Conservation (phyloP, 2,113 vertebrate species). For the Podarcis raffonei region DNA sequence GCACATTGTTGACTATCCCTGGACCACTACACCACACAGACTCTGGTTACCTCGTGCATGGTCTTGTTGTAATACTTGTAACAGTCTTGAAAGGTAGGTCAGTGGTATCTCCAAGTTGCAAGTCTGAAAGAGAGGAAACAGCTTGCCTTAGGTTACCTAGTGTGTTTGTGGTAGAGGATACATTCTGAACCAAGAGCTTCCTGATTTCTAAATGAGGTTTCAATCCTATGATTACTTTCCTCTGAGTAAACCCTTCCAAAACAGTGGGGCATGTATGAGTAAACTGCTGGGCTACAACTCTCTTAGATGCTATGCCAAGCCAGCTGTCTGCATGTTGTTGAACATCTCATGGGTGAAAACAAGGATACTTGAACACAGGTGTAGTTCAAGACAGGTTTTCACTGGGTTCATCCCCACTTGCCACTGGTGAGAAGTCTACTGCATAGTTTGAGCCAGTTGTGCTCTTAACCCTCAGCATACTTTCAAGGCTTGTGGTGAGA, state of each 20-base stretch:
- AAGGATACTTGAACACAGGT: background rate
- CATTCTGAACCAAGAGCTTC: background rate
- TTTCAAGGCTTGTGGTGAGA: background rate
- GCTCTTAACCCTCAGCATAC: background rate
- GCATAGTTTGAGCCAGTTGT: background rate
- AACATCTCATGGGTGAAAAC: background rate
- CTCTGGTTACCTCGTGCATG: background rate
- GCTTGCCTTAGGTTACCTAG: background rate
- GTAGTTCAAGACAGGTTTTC: background rate
- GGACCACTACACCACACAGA: background rate
- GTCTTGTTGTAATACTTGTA: background rate
- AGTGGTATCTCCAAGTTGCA: background rate
- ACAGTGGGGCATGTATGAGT: background rate
- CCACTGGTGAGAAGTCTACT: background rate
- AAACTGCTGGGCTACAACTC: background rate
- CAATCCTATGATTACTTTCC: background rate
- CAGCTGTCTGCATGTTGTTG: background rate
- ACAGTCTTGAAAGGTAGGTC: background rate
- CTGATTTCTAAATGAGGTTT: background rate
- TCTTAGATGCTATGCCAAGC: background rate
- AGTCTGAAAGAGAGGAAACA: background rate
- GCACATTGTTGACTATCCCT: background rate
- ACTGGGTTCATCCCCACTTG: background rate
- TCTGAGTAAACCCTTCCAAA: background rate
- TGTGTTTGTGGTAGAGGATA: background rate